phyloP scores from a whole-genome alignment of 2,113 vertebrate genomes.

The Dryoscopus gambensis region DNA sequence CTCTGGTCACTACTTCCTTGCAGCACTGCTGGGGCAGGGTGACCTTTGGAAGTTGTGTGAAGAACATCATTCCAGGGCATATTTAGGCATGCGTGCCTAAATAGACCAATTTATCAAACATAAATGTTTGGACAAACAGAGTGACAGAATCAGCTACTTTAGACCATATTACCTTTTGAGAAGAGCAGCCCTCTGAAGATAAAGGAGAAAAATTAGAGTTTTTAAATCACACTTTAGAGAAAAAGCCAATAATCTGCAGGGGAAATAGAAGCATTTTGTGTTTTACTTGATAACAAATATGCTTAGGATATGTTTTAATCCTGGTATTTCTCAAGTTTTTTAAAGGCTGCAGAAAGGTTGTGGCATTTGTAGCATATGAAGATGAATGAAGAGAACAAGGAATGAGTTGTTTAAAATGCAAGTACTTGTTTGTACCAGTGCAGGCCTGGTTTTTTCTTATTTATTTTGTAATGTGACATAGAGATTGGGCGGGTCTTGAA shows the following conservation, averaged over 20 bases:
- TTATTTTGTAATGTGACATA: background rate
- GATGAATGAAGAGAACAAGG: background rate
- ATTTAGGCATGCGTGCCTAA: rapidly evolving
- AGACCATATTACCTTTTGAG: background rate
- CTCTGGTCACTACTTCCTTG: background rate
- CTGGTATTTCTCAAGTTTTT: background rate
- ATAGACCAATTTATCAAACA: background rate
- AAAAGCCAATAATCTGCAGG: background rate
- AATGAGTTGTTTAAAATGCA: background rate
- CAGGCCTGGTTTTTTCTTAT: background rate
- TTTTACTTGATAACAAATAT: background rate
- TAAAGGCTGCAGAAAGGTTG: background rate
- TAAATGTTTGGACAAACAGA: background rate
- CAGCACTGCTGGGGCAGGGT: background rate
- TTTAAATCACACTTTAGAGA: background rate
- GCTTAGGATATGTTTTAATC: background rate
- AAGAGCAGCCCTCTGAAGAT: background rate
- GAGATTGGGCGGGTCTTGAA: background rate
- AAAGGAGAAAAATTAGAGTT: background rate
- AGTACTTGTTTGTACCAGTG: background rate
- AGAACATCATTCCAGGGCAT: background rate
- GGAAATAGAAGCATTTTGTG: background rate
- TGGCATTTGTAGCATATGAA: background rate
- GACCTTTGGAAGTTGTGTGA: background rate
- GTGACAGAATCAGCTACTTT: background rate